These are phyloP conservation scores for Melospiza georgiana DNA, from an alignment of 2,113 vertebrate genomes.

Conservation along the genomic window DNA sequence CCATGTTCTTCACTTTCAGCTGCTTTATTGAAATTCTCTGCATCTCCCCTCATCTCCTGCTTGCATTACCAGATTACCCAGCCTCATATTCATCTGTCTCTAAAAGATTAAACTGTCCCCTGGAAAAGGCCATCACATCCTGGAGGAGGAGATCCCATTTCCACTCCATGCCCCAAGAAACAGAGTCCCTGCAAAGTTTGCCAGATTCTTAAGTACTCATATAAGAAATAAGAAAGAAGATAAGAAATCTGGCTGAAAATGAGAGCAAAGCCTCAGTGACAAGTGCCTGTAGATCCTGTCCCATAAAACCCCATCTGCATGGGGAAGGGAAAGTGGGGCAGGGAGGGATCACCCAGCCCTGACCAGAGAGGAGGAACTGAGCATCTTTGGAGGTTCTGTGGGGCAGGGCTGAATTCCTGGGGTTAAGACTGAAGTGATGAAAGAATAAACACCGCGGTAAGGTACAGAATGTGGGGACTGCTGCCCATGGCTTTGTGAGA, in stretches of 20 bases:
- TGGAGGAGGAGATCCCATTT: constrained; percentile 67
- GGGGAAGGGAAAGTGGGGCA: background rate
- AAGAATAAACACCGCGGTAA: rapidly evolving
- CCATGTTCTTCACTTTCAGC: background rate
- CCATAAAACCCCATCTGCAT: background rate
- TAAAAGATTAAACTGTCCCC: constrained; percentile 76
- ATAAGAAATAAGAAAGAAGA: background rate
- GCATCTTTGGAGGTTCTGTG: background rate
- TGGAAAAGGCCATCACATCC: constrained; percentile 74
- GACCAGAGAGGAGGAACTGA: background rate
- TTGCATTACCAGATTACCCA: constrained; percentile 64
- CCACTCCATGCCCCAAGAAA: constrained; percentile 42
- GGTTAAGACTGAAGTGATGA: background rate
- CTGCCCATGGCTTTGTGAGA: background rate
- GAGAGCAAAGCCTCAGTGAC: background rate
- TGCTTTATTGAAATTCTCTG: constrained; percentile 71
- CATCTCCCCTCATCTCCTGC: constrained; percentile 55
- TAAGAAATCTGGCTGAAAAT: background rate
- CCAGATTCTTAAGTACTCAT: background rate
- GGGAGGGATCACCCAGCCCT: background rate
- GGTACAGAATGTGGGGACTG: background rate
- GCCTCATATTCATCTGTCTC: constrained; percentile 73
- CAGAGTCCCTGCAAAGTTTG: constrained; percentile 14
- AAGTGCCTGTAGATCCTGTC: background rate
- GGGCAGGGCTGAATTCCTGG: background rate